Evolutionary conservation across 2,888 invertebrate species (phyloP).

Genomic region (Drosophila paucipuncta): DNA sequence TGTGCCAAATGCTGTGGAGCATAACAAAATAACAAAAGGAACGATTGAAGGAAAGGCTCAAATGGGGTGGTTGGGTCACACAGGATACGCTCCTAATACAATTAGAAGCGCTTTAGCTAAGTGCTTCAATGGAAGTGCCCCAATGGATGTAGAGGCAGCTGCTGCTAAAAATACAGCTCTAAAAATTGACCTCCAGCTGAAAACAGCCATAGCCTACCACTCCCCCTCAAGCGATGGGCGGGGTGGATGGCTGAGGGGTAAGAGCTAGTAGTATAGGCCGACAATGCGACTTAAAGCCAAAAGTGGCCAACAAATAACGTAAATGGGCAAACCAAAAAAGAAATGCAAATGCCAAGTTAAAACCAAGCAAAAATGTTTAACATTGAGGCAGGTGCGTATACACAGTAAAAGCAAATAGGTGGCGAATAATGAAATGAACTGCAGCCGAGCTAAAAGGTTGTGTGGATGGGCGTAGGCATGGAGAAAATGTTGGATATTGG

Average conservation of each 20-base stretch:
- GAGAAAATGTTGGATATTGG: constrained; percentile 46
- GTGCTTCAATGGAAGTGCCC: constrained; percentile 54
- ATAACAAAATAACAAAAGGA: constrained; percentile 4
- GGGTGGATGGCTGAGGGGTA: neutral
- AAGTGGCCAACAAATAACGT: constrained; percentile 3
- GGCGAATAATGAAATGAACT: constrained; percentile 74
- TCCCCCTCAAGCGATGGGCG: neutral
- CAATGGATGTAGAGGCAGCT: constrained; percentile 17
- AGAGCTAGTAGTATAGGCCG: neutral
- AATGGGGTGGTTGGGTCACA: constrained; percentile 7
- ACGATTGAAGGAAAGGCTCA: neutral
- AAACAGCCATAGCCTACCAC: neutral
- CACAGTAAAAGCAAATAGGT: constrained; percentile 11
- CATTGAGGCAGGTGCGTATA: constrained; percentile 44
- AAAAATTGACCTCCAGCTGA: constrained; percentile 34
- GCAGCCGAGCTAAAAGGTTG: constrained; percentile 41
- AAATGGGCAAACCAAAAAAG: constrained; percentile 6
- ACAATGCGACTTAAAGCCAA: constrained; percentile 10
- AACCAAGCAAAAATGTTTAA: constrained; percentile 54
- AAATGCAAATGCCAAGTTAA: neutral
- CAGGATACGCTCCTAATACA: constrained; percentile 76
- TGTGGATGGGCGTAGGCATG: neutral
- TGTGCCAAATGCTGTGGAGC: constrained; percentile 40
- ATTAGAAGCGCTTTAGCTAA: constrained; percentile 77
- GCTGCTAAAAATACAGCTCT: neutral